phyloP scores from a whole-genome alignment of 2,113 vertebrate genomes.

The Monarcha castaneiventris region DNA sequence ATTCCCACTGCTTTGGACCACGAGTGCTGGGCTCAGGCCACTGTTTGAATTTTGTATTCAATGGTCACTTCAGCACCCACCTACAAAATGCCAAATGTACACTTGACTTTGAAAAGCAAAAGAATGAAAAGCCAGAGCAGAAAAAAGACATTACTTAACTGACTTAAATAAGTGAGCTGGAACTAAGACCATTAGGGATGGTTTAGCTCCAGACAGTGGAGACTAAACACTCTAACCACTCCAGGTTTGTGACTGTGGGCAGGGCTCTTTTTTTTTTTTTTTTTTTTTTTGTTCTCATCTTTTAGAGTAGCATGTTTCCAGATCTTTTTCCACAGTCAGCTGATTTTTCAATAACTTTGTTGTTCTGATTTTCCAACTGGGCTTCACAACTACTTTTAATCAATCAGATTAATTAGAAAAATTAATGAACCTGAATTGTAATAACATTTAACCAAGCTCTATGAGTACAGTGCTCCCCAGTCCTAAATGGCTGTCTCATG shows the following conservation, averaged over 20 bases:
- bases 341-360: neutral
- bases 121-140: neutral
- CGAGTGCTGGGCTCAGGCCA: neutral
- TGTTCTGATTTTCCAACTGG: neutral
- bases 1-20: neutral
- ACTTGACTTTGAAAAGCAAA: neutral
- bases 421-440: constrained; percentile 18
- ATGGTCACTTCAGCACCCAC: neutral
- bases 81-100: neutral
- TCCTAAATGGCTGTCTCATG: neutral
- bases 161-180: neutral
- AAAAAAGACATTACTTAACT: neutral
- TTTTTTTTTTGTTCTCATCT: neutral
- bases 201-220: neutral
- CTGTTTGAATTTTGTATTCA: neutral
- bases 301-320: neutral
- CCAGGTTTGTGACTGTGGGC: neutral
- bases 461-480: neutral
- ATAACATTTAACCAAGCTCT: constrained; percentile 25
- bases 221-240: neutral
- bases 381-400: constrained; percentile 18
- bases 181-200: neutral
- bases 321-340: neutral
- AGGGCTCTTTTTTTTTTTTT: too few relatives aligned
- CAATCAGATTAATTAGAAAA: constrained; percentile 49